These are phyloP conservation scores for Cotesia glomerata DNA, from an alignment of 1,140 invertebrate species.

Conservation along the genomic window DNA sequence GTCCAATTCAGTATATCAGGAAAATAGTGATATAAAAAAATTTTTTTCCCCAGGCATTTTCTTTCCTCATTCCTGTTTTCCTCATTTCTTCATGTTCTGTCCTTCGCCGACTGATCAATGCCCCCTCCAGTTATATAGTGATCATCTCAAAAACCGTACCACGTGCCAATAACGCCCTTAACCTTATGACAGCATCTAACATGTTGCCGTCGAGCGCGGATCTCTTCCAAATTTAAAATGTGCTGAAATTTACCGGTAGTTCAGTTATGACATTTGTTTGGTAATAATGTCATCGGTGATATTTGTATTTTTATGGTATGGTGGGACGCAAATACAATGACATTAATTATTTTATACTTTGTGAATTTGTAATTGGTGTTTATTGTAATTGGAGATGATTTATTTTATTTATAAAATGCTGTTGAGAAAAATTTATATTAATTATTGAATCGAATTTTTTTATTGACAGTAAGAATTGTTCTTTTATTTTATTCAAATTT, in stretches of 20 bases:
- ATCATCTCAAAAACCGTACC: conserved; percentile 33
- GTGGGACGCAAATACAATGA: no score
- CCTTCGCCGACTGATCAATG: conserved; percentile 1
- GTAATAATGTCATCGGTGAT: no score
- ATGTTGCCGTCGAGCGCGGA: conserved; percentile 6
- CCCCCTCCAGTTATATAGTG: background rate
- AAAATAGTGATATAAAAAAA: conserved; percentile 1
- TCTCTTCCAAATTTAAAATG: conserved; percentile 12
- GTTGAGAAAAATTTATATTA: background rate
- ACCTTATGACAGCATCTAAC: conserved; percentile 19
- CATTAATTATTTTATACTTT: no score
- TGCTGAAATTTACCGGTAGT: conserved; percentile 11
- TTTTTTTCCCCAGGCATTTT: conserved; percentile 16
- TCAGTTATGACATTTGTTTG: no score
- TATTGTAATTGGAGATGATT: background rate
- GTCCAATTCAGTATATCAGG: conserved; percentile 17
- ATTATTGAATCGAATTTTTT: background rate
- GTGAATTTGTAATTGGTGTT: background rate
- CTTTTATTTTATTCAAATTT: background rate
- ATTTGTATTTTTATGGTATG: no score
- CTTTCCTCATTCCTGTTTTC: conserved; percentile 25
- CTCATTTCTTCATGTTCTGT: conserved; percentile 1
- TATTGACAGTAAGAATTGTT: background rate
- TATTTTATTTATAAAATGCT: background rate
- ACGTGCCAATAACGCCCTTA: conserved; percentile 48